Percentiles rank a stretch among this genome's conserved stretches.
Evolutionary conservation across 2,113 vertebrate genomes (phyloP).

Genomic region (Dendrocopos noguchii): DNA sequence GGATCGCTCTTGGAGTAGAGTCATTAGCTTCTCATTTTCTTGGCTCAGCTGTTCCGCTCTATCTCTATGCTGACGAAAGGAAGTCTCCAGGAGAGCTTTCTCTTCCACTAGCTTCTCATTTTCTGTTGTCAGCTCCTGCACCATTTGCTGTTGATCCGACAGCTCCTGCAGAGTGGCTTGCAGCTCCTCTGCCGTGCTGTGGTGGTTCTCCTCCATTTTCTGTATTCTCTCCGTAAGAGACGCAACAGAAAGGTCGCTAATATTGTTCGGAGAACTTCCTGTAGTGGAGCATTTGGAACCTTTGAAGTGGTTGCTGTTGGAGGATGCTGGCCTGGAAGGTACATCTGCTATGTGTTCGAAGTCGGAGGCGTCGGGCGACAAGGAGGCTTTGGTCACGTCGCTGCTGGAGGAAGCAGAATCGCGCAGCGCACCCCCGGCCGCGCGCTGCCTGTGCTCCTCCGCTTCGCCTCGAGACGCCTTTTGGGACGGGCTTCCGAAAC

Average conservation of each 20-base stretch:
- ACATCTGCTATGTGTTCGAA: constrained; percentile 88
- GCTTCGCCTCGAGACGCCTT: constrained; percentile 59
- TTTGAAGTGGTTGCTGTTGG: constrained; percentile 77
- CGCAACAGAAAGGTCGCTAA: constrained; percentile 83
- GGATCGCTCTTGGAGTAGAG: constrained; percentile 83
- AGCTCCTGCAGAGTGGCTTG: constrained; percentile 96
- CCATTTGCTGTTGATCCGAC: constrained; percentile 94
- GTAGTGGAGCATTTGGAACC: constrained; percentile 68
- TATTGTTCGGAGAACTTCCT: constrained; percentile 73
- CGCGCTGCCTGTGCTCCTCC: constrained; percentile 41
- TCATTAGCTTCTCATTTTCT: constrained; percentile 87
- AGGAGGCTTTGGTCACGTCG: constrained; percentile 88
- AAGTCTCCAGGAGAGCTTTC: constrained; percentile 89
- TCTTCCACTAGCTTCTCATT: constrained; percentile 92
- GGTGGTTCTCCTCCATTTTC: constrained; percentile 96
- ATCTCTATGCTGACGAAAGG: constrained; percentile 91
- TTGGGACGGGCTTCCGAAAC: constrained; percentile 74
- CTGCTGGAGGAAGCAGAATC: constrained; percentile 86
- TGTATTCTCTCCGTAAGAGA: constrained; percentile 91
- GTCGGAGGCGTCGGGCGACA: constrained; percentile 89
- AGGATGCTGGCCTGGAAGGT: constrained; percentile 83
- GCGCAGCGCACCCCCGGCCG: constrained; percentile 66
- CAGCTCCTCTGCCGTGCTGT: constrained; percentile 93
- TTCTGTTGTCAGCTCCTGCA: constrained; percentile 92
- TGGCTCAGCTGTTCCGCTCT: constrained; percentile 87